A percentile compares a stretch with the other conserved stretches of the same genome.
Conservation (phyloP, 2,113 vertebrate species). For the Dryoscopus gambensis region DNA sequence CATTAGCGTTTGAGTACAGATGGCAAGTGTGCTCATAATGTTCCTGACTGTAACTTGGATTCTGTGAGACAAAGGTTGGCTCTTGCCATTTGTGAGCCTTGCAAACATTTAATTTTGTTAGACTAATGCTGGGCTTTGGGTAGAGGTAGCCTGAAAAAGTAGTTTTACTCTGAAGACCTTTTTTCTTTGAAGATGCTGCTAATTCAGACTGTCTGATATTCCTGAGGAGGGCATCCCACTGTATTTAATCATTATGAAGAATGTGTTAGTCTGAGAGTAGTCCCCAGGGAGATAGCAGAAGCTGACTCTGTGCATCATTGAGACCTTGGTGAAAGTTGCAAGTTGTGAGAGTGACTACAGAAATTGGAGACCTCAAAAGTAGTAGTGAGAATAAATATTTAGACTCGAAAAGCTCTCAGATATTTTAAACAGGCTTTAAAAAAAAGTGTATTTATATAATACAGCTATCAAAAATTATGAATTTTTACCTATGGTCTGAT, state of each 20-base stretch:
- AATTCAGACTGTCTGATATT: background rate
- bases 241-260: background rate
- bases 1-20: conserved; percentile 36
- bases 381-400: conserved; percentile 36
- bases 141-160: background rate
- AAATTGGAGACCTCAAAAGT: background rate
- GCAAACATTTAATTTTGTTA: background rate
- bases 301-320: background rate
- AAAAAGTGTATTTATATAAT: background rate
- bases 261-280: background rate
- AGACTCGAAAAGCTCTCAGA: background rate
- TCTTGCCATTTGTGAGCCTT: background rate
- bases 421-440: background rate
- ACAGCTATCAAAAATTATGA: background rate
- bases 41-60: background rate
- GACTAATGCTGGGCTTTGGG: background rate
- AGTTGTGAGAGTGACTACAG: background rate
- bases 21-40: conserved; percentile 36
- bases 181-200: background rate
- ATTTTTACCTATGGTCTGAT: background rate
- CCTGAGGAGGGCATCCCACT: background rate
- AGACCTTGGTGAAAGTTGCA: background rate
- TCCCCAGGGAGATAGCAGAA: background rate
- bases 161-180: background rate
- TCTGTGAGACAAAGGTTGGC: background rate